A percentile compares a stretch with the other conserved stretches of the same genome.
phyloP scores from a whole-genome alignment of 1,140 invertebrate species.

The Oscheius sp. region DNA sequence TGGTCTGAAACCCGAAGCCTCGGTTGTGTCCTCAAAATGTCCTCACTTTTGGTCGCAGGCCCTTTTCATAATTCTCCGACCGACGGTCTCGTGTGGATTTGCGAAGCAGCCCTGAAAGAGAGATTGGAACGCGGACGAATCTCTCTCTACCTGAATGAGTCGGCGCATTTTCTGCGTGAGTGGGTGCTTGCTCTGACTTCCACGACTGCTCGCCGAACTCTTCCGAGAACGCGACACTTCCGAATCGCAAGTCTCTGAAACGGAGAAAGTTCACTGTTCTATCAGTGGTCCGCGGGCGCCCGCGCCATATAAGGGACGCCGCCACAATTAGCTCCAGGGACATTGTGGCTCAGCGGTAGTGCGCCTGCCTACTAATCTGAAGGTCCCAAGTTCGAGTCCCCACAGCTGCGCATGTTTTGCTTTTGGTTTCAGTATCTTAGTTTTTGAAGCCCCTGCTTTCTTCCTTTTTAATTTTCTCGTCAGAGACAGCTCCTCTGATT shows the following conservation, averaged over 20 bases:
- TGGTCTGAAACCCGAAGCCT: constrained; percentile 17
- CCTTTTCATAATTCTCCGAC: constrained; percentile 51
- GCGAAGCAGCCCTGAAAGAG: constrained; percentile 53
- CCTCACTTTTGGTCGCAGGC: constrained; percentile 48
- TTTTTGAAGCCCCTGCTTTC: background rate
- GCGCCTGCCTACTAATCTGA: no score
- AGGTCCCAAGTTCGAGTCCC: no score
- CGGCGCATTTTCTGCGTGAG: constrained; percentile 46
- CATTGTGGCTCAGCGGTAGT: background rate
- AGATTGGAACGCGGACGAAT: background rate
- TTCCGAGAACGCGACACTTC: constrained; percentile 1
- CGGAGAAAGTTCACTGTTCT: background rate
- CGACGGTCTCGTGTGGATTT: constrained; percentile 56
- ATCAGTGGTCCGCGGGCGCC: background rate
- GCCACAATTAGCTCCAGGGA: background rate
- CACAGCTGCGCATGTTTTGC: background rate
- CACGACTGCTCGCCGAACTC: constrained; percentile 6
- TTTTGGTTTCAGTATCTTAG: background rate
- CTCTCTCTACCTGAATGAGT: constrained; percentile 46
- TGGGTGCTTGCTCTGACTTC: constrained; percentile 33
- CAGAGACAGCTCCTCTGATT: no score
- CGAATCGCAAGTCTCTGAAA: background rate
- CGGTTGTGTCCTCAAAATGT: background rate
- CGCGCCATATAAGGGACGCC: background rate
- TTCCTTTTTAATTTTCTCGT: no score